phyloP scores from a whole-genome alignment of 2,113 vertebrate species.

The Isurus oxyrinchus region DNA sequence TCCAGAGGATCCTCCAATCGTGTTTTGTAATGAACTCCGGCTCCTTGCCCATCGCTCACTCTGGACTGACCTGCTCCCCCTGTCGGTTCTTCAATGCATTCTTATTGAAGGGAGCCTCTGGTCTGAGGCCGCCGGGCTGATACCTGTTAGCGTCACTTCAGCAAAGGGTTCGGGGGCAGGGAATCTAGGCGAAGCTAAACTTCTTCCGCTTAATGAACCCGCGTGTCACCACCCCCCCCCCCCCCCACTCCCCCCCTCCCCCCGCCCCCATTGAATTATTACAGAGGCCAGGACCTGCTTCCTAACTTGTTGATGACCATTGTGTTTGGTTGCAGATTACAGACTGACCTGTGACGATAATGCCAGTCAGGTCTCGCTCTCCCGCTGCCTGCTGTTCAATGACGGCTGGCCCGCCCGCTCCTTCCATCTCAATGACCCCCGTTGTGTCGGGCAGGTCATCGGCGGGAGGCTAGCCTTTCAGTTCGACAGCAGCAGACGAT shows the following conservation, averaged over 20 bases:
- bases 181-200: no score
- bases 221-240: no score
- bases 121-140: no score
- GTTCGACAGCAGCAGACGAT: constrained; percentile 47
- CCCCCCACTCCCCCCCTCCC: no score
- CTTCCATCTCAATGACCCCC: constrained; percentile 51
- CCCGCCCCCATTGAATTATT: neutral
- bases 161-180: no score
- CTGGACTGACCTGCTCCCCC: no score
- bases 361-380: constrained; percentile 50
- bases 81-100: no score
- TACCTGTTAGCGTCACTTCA: no score
- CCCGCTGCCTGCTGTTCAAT: constrained; percentile 57
- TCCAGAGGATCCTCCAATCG: no score
- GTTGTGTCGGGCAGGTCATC: constrained; percentile 47
- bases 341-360: constrained; percentile 45
- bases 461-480: constrained; percentile 49
- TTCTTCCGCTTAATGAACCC: neutral
- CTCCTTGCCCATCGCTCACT: no score
- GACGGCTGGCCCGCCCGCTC: constrained; percentile 47
- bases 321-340: constrained; percentile 44
- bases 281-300: accelerated
- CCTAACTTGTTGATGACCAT: neutral
- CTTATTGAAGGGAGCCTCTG: no score
- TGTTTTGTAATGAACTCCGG: no score